Conservation (phyloP, 2,113 vertebrate genomes). For the Nothobranchius furzeri region DNA sequence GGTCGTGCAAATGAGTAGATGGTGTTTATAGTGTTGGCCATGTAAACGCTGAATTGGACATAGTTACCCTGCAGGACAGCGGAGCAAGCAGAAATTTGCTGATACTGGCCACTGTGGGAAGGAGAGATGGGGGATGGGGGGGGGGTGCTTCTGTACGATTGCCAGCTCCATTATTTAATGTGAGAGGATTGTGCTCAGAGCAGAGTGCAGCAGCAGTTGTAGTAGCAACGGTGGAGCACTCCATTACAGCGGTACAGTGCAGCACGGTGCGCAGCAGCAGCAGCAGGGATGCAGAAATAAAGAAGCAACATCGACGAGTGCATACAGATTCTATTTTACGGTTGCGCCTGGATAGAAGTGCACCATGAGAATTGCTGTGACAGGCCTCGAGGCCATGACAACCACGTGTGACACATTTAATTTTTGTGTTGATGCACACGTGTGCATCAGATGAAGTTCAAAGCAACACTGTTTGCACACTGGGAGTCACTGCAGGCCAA, state of each 20-base stretch:
- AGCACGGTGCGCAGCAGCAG: slow-evolving; percentile 23
- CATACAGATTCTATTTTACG: not conserved
- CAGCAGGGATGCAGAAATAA: slow-evolving; percentile 3
- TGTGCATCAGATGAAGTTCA: slow-evolving; percentile 2
- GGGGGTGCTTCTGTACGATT: slow-evolving; percentile 54
- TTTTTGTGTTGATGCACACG: not conserved
- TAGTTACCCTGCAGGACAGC: slow-evolving; percentile 48
- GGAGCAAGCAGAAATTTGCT: slow-evolving; percentile 65
- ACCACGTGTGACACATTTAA: slow-evolving; percentile 14
- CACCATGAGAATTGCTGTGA: slow-evolving; percentile 39
- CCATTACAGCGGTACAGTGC: slow-evolving; percentile 33
- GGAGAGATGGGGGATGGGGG: not conserved
- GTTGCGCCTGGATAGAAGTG: slow-evolving; percentile 10
- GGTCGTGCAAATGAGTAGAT: slow-evolving; percentile 42
- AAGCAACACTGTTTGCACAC: not conserved
- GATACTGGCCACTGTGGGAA: slow-evolving; percentile 56
- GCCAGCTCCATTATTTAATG: slow-evolving; percentile 75
- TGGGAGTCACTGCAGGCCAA: not conserved
- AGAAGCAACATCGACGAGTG: slow-evolving; percentile 1
- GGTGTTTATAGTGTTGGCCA: slow-evolving; percentile 41
- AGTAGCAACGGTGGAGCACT: slow-evolving; percentile 53
- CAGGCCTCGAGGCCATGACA: slow-evolving; percentile 24
- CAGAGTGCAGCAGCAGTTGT: slow-evolving; percentile 60
- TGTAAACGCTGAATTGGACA: slow-evolving; percentile 57
- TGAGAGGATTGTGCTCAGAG: slow-evolving; percentile 63